phyloP scores from a whole-genome alignment of 2,888 invertebrate species.

The Arrhopalites spinosus region DNA sequence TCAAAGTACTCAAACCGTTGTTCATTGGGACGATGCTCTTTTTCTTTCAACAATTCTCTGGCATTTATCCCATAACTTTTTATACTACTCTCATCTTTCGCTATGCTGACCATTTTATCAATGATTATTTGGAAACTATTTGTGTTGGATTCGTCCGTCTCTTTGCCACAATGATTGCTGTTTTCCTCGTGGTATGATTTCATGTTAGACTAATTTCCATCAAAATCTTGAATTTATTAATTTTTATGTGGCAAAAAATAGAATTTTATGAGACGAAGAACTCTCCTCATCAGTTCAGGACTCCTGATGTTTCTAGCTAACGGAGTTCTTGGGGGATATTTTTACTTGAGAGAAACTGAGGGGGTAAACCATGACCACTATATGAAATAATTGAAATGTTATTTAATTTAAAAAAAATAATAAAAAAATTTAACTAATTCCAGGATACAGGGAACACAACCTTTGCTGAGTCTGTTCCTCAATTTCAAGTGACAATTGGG shows the following conservation, averaged over 20 bases:
- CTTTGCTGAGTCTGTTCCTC: not conserved
- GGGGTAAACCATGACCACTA: slow-evolving; percentile 40
- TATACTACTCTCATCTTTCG: slow-evolving; percentile 54
- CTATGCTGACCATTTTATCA: slow-evolving; percentile 52
- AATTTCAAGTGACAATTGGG: slow-evolving; percentile 19
- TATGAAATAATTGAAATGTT: too few relatives aligned
- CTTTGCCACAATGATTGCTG: slow-evolving; percentile 51
- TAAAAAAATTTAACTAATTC: too few relatives aligned
- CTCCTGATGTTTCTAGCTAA: slow-evolving; percentile 49
- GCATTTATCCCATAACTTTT: slow-evolving; percentile 54
- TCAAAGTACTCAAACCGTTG: slow-evolving; percentile 49
- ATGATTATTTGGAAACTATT: slow-evolving; percentile 53
- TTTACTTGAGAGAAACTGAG: slow-evolving; percentile 45
- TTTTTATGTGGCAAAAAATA: too few relatives aligned
- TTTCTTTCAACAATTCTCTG: slow-evolving; percentile 55
- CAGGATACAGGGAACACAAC: not conserved
- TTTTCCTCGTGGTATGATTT: slow-evolving; percentile 43
- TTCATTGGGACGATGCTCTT: slow-evolving; percentile 48
- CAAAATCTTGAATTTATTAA: too few relatives aligned
- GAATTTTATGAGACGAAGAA: slow-evolving; percentile 48
- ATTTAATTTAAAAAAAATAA: too few relatives aligned
- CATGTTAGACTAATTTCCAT: too few relatives aligned
- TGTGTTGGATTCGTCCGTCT: slow-evolving; percentile 52
- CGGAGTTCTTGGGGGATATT: slow-evolving; percentile 49
- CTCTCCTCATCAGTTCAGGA: slow-evolving; percentile 48